These are phyloP conservation scores for Lymantria dispar DNA, from an alignment of 2,888 invertebrate genomes.

Conservation along the genomic window DNA sequence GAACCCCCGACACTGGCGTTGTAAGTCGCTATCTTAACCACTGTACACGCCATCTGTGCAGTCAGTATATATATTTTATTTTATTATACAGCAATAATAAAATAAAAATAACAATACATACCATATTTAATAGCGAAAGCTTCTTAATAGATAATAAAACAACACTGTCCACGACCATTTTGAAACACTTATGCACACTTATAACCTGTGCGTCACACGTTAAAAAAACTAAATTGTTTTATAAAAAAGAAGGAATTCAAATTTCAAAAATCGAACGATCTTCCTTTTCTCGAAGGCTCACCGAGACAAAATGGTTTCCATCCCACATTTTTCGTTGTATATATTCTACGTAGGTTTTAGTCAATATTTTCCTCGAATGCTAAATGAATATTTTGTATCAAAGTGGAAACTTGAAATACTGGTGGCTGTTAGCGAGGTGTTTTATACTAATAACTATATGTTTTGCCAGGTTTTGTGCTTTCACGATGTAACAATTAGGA, in stretches of 20 bases:
- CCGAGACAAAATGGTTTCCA: constrained; percentile 24
- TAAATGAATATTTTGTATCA: background rate
- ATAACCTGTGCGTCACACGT: background rate
- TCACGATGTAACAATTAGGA: too few species aligned
- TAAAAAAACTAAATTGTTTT: constrained; percentile 3
- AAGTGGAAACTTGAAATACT: background rate
- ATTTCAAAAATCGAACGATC: constrained; percentile 15
- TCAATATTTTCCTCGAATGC: background rate
- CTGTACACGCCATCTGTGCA: too few species aligned
- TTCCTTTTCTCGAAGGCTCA: constrained; percentile 27
- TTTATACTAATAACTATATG: too few species aligned
- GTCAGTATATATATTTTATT: background rate
- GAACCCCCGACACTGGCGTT: too few species aligned
- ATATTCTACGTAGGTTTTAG: background rate
- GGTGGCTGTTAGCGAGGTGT: background rate
- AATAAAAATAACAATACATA: constrained; percentile 10
- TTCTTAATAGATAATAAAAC: constrained; percentile 28
- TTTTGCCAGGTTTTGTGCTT: too few species aligned
- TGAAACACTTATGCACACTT: background rate
- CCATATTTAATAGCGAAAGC: constrained; percentile 15
- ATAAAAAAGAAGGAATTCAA: background rate
- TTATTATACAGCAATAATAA: background rate
- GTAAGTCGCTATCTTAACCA: too few species aligned
- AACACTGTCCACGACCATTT: constrained; percentile 25
- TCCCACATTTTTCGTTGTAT: constrained; percentile 1